Evolutionary conservation across 1,140 invertebrate genomes (phyloP), one percentile per base, ranked within the genome.

Genomic region (Prorops nasuta): DNA sequence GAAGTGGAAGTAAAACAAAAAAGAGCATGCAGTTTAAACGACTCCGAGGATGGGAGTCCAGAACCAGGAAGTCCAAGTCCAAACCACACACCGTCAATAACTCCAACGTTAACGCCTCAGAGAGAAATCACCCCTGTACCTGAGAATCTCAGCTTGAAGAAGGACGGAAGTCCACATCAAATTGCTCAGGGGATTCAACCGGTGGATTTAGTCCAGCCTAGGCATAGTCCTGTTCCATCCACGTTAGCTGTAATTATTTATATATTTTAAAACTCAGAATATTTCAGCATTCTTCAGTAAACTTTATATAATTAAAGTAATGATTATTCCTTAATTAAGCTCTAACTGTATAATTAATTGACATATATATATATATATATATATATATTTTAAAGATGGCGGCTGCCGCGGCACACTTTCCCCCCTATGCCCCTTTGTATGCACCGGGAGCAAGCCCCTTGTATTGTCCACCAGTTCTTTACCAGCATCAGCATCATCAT

Each of bases 131-230:
- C 81, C 16, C 79, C 82, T 14, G 83, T 79, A 3, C 84, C 84
- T 0, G 83, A 85, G 63, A 85, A 85, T 66, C 69, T 85, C 0
- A 83, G 83, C 20, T 60, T 85, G 0, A 66, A 72, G 15, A 72
- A 81, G 39, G 63, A 51, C 36, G 61, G 66, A 50, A 72, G 67
- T 44, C 66, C 70, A 1, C 62, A 58, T n/a, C 69, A 70, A 37
- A 69, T 66, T 42, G 55, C 53, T n/a, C 67, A 68, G 28, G 58
- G 58, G 3, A 42, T 71, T 6, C 72, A 75, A 38, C 62, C 71
- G 18, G 68, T 75, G n/a, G 69, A 76, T 34, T 61, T 74, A n/a
- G 72, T 74, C 16, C 72, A 76, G 43, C 64, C 71, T 18, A 63
- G 71, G 56, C 72, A 71, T 16, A 74, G 65, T 37, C 69, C 69